Evolutionary conservation across 2,888 invertebrate genomes (phyloP).

Genomic region (Ectobius pallidus): DNA sequence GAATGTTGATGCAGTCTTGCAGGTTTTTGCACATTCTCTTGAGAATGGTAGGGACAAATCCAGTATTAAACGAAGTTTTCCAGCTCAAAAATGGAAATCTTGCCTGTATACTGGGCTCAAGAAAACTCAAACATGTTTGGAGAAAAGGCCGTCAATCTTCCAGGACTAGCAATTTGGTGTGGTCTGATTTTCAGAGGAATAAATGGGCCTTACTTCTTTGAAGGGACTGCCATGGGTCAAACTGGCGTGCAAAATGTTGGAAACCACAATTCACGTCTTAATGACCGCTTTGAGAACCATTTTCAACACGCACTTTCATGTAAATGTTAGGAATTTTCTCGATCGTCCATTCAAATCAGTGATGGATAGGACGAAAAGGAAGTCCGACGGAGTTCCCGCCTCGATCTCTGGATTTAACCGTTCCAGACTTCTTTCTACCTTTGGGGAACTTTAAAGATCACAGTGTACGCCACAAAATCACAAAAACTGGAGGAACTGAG

Average conservation of each 20-base stretch:
- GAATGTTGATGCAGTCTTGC: not conserved
- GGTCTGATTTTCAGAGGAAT: not conserved
- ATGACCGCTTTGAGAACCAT: not conserved
- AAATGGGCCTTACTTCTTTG: not conserved
- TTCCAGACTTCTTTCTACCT: not conserved
- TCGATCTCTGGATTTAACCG: slow-evolving; percentile 2
- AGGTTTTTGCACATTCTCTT: not conserved
- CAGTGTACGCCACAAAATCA: slow-evolving; percentile 7
- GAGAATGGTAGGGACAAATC: not conserved
- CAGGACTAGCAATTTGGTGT: not conserved
- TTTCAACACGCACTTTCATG: not conserved
- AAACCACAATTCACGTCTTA: not conserved
- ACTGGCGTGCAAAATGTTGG: not conserved
- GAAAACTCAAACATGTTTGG: not conserved
- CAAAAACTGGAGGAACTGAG: slow-evolving; percentile 1
- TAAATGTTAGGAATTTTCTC: not conserved
- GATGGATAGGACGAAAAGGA: slow-evolving; percentile 14
- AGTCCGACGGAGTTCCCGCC: not conserved
- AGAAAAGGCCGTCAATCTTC: not conserved
- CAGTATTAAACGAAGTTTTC: not conserved
- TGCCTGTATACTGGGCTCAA: not conserved
- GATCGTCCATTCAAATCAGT: not conserved
- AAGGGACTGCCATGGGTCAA: not conserved
- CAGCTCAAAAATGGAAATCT: not conserved
- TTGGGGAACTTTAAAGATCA: slow-evolving; percentile 7